Conservation (phyloP, 2,888 invertebrate species). For the Meteorus colon region DNA sequence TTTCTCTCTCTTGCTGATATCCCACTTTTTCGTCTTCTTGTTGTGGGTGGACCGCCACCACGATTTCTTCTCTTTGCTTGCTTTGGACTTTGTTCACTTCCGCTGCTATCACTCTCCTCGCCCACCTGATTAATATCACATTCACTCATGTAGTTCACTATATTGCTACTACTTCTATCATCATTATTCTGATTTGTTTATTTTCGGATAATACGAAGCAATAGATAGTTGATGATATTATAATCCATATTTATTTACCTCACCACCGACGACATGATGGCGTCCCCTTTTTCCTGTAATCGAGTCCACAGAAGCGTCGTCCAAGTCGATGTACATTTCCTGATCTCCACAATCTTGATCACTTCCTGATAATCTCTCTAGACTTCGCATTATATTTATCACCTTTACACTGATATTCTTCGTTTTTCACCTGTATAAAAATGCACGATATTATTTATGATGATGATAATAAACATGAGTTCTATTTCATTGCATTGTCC, state of each 20-base stretch:
- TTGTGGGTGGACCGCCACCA: conserved; percentile 65
- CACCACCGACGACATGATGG: conserved; percentile 68
- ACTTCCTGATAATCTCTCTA: conserved; percentile 71
- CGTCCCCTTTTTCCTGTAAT: conserved; percentile 71
- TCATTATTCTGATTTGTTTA: neutral
- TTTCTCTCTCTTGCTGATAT: conserved; percentile 90
- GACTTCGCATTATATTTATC: conserved; percentile 70
- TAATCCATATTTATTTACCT: conserved; percentile 58
- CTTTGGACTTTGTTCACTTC: conserved; percentile 71
- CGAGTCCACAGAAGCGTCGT: conserved; percentile 72
- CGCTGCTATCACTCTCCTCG: conserved; percentile 72
- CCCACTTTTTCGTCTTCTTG: conserved; percentile 82
- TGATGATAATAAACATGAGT: conserved; percentile 1
- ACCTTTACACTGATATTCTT: neutral
- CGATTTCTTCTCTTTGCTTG: conserved; percentile 71
- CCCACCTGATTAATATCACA: conserved; percentile 61
- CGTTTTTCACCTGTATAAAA: neutral
- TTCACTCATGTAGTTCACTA: neutral
- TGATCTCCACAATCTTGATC: conserved; percentile 72
- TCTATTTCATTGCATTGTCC: neutral
- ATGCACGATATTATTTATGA: neutral
- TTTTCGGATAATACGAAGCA: neutral
- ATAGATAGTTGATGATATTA: no score
- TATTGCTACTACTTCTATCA: neutral
- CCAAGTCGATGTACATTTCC: conserved; percentile 73